Evolutionary conservation across 2,888 invertebrate genomes (phyloP), one percentile per base, ranked within the genome.

Genomic region (Philhelius pedissequus): DNA sequence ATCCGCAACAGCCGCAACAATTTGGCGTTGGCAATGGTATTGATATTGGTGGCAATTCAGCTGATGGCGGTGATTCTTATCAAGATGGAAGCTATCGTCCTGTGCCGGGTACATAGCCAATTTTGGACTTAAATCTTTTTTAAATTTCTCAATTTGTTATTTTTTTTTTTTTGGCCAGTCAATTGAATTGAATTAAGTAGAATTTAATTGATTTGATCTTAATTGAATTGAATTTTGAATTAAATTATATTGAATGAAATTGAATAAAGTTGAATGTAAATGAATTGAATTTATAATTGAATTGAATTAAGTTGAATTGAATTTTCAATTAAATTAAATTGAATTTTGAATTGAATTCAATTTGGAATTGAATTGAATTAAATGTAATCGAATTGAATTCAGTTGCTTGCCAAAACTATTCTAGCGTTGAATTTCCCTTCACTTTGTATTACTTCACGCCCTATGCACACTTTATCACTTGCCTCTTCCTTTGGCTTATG

Each of bases 61-160:
- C 90, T 22, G 90, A 90, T 79, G 87, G 87, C 30, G 86, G 87
- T 50, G 88, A 87, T 50, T 86, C 86, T 43, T 88, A 89, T 86
- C 87, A 88, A 18, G 90, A 89, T 71, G 89, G 87, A 76, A 87
- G 87, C 60, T 91, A 89, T 89, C 91, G 90, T 87, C 91, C 91
- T 86, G 89, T 91, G 86, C 90, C 91, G 88, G 91, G 91, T 91
- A 91, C 66, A 54, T n/a, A 38, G 45, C 43, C 50, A 38, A 62
- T 75, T 68, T 54, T 43, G 71, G 38, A 52, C 54, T 27, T 45
- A 11, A 30, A 52, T 40, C 30, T 62, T 38, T 62, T 38, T 76
- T 64, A 30, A 48, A 22, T 22, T 48, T 22, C 22, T 48, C 6
- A 48, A 13, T 0, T 43, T n/a, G n/a, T n/a, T n/a, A 48, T 13